phyloP scores from a whole-genome alignment of 2,888 invertebrate species.

The Petrophora chlorosata region DNA sequence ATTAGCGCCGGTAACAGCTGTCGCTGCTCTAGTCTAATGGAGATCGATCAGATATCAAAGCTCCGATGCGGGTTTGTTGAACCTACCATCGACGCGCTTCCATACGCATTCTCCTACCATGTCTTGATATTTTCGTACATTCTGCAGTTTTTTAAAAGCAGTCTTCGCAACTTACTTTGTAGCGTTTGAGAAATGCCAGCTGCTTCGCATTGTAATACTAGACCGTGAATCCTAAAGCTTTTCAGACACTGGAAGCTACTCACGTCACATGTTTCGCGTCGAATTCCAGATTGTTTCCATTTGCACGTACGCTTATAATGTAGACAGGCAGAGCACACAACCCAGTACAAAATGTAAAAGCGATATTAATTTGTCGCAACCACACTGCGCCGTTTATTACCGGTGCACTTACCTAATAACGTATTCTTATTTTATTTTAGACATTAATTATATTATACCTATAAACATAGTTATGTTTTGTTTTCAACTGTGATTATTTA shows the following conservation, averaged over 20 bases:
- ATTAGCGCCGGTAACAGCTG: conserved; percentile 14
- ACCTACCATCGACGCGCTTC: conserved; percentile 9
- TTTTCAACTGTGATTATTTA: conserved; percentile 85
- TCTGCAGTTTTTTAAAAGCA: not conserved
- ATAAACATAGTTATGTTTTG: conserved; percentile 77
- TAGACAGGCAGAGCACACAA: conserved; percentile 72
- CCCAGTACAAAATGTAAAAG: conserved; percentile 67
- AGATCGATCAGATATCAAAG: conserved; percentile 12
- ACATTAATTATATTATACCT: conserved; percentile 62
- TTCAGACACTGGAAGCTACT: not conserved
- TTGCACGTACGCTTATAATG: conserved; percentile 14
- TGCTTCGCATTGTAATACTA: conserved; percentile 4
- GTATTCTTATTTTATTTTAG: conserved; percentile 65
- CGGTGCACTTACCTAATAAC: conserved; percentile 49
- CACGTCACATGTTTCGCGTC: conserved; percentile 5
- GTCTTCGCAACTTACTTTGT: not conserved
- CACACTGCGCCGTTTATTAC: conserved; percentile 27
- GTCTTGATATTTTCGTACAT: not conserved
- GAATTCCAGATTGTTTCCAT: conserved; percentile 8
- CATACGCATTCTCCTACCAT: not conserved
- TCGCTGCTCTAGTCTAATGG: conserved; percentile 1
- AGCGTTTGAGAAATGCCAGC: not conserved
- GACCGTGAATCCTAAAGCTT: conserved; percentile 3
- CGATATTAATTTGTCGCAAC: conserved; percentile 23
- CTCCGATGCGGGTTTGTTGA: conserved; percentile 11